Evolutionary conservation across 2,797 vertebrate genomes (phyloP), one percentile per base, ranked within the genome.

Genomic region (Echeneis naucrates): DNA sequence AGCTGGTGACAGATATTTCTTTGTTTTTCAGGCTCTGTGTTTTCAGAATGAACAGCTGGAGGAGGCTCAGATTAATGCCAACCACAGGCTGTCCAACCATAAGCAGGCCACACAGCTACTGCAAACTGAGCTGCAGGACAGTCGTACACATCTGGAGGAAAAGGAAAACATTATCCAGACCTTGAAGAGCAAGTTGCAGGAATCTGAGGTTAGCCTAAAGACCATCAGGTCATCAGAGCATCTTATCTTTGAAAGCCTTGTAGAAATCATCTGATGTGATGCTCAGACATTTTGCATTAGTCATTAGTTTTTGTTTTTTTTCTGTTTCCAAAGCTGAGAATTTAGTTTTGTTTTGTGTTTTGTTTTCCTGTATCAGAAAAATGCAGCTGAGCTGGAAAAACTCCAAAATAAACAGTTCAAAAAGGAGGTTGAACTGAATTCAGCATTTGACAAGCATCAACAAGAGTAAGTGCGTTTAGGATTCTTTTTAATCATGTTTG

Each of bases 361-460:
- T 35, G 16, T n/a, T 69, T 30, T n/a, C 0, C 67, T n/a, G n/a
- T n/a, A 30, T 53, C 71, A 94, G 87, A 89, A 89, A 85, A 95
- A 88, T 66, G 75, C 86, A 72, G 90, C 83, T 26, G 94, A 97
- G 92, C 90, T 97, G 72, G 95, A 96, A 40, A 54, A 84, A 30
- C 91, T 97, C 16, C 94, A 89, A 85, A 91, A 73, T 21, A 90
- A 95, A 17, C 37, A 97, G n/a, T 91, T 96, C n/a, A 93, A 94
- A 81, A 61, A 70, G 80, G 95, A 98, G 75, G 75, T 97, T 88
- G 94, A 95, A 80, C 87, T 94, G 84, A 94, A 86, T 62, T 94
- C 94, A 8, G 80, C 86, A 3, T 90, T 91, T 0, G 94, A 92
- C 4, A 59, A 87, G 23, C 93, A 94, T 69, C 88, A 96, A 51